Conservation (phyloP, 2,113 vertebrate genomes). For the Heterochromis multidens region DNA sequence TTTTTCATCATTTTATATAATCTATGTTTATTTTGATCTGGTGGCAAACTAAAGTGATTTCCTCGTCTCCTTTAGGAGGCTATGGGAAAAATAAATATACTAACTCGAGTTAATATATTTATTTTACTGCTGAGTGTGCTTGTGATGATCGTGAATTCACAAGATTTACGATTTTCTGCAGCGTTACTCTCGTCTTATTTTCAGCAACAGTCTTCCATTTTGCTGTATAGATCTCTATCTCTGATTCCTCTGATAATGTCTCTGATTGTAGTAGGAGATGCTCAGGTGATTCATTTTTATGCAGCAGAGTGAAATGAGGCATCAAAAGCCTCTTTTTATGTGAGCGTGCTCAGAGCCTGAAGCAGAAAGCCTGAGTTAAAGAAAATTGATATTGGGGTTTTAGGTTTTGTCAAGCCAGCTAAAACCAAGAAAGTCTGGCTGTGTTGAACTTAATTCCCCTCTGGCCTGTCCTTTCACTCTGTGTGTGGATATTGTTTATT, state of each 20-base stretch:
- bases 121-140: not conserved
- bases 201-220: not conserved
- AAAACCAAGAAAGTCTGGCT: not conserved
- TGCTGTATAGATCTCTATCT: not conserved
- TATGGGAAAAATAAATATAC: not conserved
- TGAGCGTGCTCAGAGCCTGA: not conserved
- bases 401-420: not conserved
- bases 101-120: not conserved
- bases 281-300: not conserved
- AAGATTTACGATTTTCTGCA: not conserved
- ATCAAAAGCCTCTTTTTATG: not conserved
- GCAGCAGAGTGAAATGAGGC: not conserved
- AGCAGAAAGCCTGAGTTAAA: not conserved
- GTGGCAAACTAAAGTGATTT: not conserved
- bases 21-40: not conserved
- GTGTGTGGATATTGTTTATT: not conserved
- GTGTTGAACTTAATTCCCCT: not conserved
- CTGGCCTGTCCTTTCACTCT: not conserved
- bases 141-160: not conserved
- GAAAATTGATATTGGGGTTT: not conserved
- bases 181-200: not conserved
- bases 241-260: too few relatives aligned
- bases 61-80: too few relatives aligned
- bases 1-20: not conserved
- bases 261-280: not conserved